Conservation (phyloP, 2,888 invertebrate species). For the Thyatira batis region DNA sequence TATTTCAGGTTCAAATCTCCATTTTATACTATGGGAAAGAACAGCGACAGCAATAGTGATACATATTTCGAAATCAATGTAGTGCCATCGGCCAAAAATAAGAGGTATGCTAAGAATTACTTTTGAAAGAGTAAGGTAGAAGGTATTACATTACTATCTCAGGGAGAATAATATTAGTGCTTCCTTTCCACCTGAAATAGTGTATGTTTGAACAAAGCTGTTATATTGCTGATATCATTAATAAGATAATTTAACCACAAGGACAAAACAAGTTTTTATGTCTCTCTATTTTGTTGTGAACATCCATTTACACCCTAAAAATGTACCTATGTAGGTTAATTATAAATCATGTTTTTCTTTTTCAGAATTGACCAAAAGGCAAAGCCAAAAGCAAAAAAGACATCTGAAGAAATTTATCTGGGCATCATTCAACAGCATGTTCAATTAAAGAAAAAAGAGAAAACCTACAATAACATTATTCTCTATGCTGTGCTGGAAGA, state of each 20-base stretch:
- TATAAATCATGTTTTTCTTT: background rate
- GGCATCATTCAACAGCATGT: slow-evolving; percentile 46
- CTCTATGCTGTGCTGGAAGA: slow-evolving; percentile 46
- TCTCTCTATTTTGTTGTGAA: too few species aligned
- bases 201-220: too few species aligned
- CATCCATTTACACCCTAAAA: too few species aligned
- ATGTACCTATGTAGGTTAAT: background rate
- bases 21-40: background rate
- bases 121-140: background rate
- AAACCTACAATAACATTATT: slow-evolving; percentile 45
- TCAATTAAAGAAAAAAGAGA: slow-evolving; percentile 46
- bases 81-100: background rate
- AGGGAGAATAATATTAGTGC: too few species aligned
- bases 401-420: slow-evolving; percentile 46
- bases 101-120: background rate
- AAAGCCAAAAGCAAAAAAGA: slow-evolving; percentile 18
- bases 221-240: too few species aligned
- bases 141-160: too few species aligned
- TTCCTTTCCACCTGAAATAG: too few species aligned
- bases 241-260: too few species aligned
- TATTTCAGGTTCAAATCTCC: background rate
- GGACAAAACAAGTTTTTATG: too few species aligned
- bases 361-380: slow-evolving; percentile 5
- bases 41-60: background rate
- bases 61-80: background rate